Evolutionary conservation across 2,113 vertebrate species (phyloP), one percentile per base, ranked within the genome.

Genomic region (Planiliza haematocheilus): DNA sequence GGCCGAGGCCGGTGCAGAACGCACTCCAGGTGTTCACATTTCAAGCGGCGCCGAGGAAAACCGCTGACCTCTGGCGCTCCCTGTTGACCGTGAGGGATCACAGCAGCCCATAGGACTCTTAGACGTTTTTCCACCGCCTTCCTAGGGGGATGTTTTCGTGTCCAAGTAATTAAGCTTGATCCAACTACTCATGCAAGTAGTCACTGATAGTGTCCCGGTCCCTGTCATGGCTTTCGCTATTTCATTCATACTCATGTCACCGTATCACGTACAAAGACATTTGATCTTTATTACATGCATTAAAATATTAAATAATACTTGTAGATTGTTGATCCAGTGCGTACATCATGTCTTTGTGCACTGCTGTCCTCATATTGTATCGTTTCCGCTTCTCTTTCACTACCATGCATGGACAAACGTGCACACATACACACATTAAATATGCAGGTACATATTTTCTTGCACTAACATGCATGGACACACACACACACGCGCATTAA

Each of bases 41-140:
- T 36, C 7, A n/a, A n/a, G n/a, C n/a, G n/a, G n/a, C n/a, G n/a
- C 13, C 1, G 10, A 5, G 4, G 46, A 42, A 9, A 16, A 42
- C 10, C 16, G 2, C 14, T 71, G 60, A 74, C 71, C 76, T 83
- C 49, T 79, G 67, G 24, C 66, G 14, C 81, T 60, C 71, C 42
- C 81, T 81, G 73, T 39, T 5, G 78, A 21, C 64, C 59, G 7
- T 14, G 1, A 1, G 5, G 24, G 12, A 17, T 49, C 6, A 76
- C 71, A 52, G 50, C 77, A 74, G 61, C 46, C n/a, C n/a, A n/a
- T n/a, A n/a, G 12, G 8, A 14, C 38, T 8, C 37, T 34, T 6
- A n/a, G n/a, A n/a, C n/a, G n/a, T n/a, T 1, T 4, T 18, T 8
- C 30, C 59, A 16, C 10, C 4, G 21, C 7, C 34, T 48, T 14